Conservation (phyloP, 2,113 vertebrate species). For the Bothrops jararaca region DNA sequence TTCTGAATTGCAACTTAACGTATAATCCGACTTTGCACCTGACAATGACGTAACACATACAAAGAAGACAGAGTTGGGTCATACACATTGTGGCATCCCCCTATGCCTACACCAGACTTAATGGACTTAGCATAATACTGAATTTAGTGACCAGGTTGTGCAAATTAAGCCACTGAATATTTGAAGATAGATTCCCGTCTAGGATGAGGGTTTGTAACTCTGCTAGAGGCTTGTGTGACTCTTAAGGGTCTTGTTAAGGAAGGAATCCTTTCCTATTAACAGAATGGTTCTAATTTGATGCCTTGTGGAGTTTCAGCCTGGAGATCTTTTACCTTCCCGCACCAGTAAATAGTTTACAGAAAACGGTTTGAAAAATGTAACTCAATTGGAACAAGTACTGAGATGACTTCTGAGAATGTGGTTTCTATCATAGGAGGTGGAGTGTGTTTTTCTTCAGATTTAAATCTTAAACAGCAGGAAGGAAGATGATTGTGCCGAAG, state of each 20-base stretch:
- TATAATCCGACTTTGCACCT: background rate
- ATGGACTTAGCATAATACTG: background rate
- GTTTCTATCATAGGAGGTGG: background rate
- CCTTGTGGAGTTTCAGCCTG: background rate
- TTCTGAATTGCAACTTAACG: background rate
- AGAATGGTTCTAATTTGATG: background rate
- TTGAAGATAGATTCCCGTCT: background rate
- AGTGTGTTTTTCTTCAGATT: background rate
- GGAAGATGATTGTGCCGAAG: background rate
- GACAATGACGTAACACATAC: background rate
- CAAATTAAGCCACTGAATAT: background rate
- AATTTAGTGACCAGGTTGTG: background rate
- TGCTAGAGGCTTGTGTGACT: background rate
- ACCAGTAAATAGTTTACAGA: background rate
- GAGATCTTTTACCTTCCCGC: background rate
- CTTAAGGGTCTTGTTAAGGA: background rate
- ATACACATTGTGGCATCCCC: background rate
- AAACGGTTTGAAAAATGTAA: background rate
- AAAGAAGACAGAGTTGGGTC: background rate
- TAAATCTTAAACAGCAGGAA: background rate
- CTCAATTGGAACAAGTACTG: background rate
- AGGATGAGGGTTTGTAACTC: background rate
- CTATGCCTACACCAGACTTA: background rate
- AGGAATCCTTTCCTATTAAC: background rate
- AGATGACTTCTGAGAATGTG: background rate